Evolutionary conservation across 2,888 invertebrate genomes (phyloP), one percentile per base, ranked within the genome.

Genomic region (Drosophila emarginata): DNA sequence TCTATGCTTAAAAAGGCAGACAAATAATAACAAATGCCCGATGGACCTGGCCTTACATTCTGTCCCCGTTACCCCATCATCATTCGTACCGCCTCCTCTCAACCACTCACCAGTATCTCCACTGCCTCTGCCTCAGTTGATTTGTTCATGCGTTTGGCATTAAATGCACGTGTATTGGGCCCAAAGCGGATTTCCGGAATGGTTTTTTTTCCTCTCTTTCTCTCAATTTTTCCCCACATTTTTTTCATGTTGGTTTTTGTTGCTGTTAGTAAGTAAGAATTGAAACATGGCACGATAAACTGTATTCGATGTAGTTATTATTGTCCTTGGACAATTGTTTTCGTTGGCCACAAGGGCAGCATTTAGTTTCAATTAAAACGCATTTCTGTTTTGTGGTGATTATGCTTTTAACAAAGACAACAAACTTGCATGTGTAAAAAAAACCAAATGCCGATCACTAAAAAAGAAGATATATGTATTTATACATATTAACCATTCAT

Each of bases 281-380:
- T 40, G 26, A 59, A 65, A 54, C 14, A 51, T 26, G 56, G 51
- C 54, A 32, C 52, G 60, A 61, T 37, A 40, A 54, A 67, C 62
- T 59, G 64, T 61, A 65, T 79, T 79, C 79, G 67, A 87, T 87
- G 83, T 86, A 85, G 81, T 80, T 79, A 79, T 80, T 80, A 84
- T 84, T 84, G 84, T 67, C 79, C 76, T 73, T 75, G 67, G 53
- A 64, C 69, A 66, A 52, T 61, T 66, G 28, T 54, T 76, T 80
- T 70, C 76, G 76, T 80, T 86, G 80, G 63, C 72, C 54, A 88
- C 84, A 73, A 72, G 85, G 81, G 87, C 77, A 72, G 77, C 88
- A 88, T 84, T 84, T 84, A 84, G 87, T 84, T 84, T 87, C 84
- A 84, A 84, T 84, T 88, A 87, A 84, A 80, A 84, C 87, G 12